A percentile compares a stretch with the other conserved stretches of the same genome.
Evolutionary conservation across 2,797 vertebrate species (phyloP).

Genomic region (Propithecus perrieri): DNA sequence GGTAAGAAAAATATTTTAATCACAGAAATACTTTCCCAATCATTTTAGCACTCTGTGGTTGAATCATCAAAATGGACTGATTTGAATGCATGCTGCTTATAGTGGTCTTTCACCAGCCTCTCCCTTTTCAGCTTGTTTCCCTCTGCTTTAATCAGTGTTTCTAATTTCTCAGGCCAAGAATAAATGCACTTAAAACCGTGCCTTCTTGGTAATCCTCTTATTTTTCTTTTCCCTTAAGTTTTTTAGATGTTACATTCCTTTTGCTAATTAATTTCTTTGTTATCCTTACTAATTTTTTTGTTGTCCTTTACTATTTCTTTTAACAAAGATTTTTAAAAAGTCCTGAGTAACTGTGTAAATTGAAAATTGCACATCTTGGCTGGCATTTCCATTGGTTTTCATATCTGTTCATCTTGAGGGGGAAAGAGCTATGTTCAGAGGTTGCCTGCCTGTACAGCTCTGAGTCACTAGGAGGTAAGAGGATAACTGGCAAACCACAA

Average conservation of each 20-base stretch:
- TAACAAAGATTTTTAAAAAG: not conserved
- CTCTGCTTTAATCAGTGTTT: not conserved
- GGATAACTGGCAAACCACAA: constrained; percentile 73
- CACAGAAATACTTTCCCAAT: not conserved
- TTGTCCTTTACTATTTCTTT: not conserved
- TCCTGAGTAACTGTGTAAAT: not conserved
- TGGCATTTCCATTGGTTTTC: not conserved
- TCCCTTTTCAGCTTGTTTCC: not conserved
- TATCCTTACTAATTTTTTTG: not conserved
- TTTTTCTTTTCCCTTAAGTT: not conserved
- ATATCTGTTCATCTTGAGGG: not conserved
- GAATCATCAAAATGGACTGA: not conserved
- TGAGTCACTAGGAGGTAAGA: constrained; percentile 59
- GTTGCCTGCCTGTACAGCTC: constrained; percentile 39
- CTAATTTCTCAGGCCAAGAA: not conserved
- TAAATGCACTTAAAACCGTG: not conserved
- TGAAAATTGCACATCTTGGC: not conserved
- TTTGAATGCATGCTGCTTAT: not conserved
- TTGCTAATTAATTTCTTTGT: constrained; percentile 3
- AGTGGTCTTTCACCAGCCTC: not conserved
- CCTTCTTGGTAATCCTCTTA: not conserved
- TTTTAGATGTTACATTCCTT: not conserved
- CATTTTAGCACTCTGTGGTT: not conserved
- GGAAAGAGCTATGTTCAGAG: not conserved
- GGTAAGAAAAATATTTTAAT: not conserved